Conservation (phyloP, 2,113 vertebrate genomes). For the Bungarus multicinctus region DNA sequence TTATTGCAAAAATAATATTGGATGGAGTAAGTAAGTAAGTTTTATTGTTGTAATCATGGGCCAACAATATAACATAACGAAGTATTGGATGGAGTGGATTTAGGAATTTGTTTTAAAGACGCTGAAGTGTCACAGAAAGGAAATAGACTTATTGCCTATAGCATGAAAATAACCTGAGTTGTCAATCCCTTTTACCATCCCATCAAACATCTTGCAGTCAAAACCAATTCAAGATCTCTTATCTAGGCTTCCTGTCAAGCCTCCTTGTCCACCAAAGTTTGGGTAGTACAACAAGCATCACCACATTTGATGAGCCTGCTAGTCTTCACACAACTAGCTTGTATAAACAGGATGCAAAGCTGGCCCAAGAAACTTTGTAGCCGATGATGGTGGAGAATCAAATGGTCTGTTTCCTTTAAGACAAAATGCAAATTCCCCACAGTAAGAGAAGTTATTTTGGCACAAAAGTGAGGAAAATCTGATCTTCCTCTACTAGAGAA, state of each 20-base stretch:
- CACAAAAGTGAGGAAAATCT: background rate
- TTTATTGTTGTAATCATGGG: background rate
- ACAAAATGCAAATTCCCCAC: background rate
- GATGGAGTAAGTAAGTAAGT: background rate
- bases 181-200: background rate
- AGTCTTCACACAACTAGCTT: background rate
- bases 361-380: background rate
- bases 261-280: rapidly evolving
- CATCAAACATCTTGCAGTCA: background rate
- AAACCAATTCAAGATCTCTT: rapidly evolving
- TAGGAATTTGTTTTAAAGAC: background rate
- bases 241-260: rapidly evolving
- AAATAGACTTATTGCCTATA: background rate
- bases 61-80: background rate
- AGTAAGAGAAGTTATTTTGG: background rate
- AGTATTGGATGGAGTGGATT: background rate
- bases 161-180: background rate
- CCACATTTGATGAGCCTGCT: background rate
- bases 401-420: background rate
- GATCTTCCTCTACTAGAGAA: background rate
- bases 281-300: background rate
- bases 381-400: background rate
- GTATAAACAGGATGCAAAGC: background rate
- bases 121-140: background rate
- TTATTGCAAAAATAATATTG: background rate